phyloP scores from a whole-genome alignment of 2,888 invertebrate species.

The Chloromyia formosa region DNA sequence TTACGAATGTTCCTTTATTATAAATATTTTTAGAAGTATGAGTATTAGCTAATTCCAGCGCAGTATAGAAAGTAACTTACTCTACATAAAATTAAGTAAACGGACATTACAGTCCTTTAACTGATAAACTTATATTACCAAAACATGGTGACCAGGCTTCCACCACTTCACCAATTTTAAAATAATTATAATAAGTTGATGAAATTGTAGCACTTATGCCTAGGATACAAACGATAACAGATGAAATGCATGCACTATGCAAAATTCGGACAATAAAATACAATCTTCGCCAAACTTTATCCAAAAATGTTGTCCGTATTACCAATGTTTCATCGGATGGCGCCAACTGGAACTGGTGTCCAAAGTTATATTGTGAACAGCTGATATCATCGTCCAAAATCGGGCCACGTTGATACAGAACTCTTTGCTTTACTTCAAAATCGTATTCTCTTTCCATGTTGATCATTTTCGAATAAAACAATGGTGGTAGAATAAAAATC shows the following conservation, averaged over 20 bases:
- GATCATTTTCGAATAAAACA: conserved; percentile 78
- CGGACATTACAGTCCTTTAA: conserved; percentile 44
- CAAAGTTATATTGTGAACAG: not conserved
- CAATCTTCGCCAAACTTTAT: conserved; percentile 53
- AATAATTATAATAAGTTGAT: conserved; percentile 77
- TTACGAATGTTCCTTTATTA: too few species aligned
- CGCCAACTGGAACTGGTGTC: not conserved
- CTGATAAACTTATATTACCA: conserved; percentile 67
- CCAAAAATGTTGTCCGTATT: conserved; percentile 38
- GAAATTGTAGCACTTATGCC: conserved; percentile 73
- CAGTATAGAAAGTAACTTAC: too few species aligned
- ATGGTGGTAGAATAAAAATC: conserved; percentile 84
- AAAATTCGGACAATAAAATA: conserved; percentile 54
- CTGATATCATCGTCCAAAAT: conserved; percentile 20
- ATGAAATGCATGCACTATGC: conserved; percentile 66
- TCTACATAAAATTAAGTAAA: too few species aligned
- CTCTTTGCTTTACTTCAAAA: conserved; percentile 38
- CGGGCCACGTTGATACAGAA: conserved; percentile 56
- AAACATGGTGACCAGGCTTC: conserved; percentile 79
- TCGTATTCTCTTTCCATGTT: conserved; percentile 64
- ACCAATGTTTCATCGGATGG: not conserved
- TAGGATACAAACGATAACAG: conserved; percentile 69
- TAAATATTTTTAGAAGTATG: too few species aligned
- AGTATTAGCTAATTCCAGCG: too few species aligned
- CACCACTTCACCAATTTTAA: conserved; percentile 71